These are phyloP conservation scores for Dynastes maya DNA, from an alignment of 2,888 invertebrate species.

Conservation along the genomic window DNA sequence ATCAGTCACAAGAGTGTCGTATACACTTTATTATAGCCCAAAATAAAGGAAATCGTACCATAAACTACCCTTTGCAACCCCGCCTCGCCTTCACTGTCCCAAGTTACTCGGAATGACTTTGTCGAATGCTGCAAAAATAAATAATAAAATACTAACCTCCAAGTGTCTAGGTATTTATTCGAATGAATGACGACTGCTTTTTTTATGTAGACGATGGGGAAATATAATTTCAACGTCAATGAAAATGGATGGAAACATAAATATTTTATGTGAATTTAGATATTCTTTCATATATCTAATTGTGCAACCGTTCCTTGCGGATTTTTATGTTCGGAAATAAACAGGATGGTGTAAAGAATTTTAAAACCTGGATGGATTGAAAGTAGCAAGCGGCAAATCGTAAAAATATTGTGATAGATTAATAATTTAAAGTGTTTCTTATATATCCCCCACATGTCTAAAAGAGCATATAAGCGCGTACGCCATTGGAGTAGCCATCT, in stretches of 20 bases:
- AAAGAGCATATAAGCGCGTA: too few species aligned
- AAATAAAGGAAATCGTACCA: constrained; percentile 65
- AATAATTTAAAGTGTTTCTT: constrained; percentile 51
- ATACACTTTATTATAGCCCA: constrained; percentile 65
- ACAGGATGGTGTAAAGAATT: constrained; percentile 52
- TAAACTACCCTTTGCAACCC: constrained; percentile 56
- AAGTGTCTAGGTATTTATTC: constrained; percentile 66
- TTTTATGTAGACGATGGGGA: constrained; percentile 61
- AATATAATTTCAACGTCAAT: constrained; percentile 66
- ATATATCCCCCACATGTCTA: not conserved
- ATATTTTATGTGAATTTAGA: constrained; percentile 65
- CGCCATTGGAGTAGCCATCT: too few species aligned
- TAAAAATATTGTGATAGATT: constrained; percentile 46
- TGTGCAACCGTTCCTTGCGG: constrained; percentile 55
- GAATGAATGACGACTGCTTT: constrained; percentile 65
- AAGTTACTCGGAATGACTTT: not conserved
- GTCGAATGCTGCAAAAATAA: constrained; percentile 61
- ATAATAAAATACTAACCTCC: constrained; percentile 61
- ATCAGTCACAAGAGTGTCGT: constrained; percentile 65
- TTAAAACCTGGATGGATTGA: constrained; percentile 35
- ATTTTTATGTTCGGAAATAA: constrained; percentile 55
- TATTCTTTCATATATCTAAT: constrained; percentile 61
- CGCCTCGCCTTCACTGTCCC: not conserved
- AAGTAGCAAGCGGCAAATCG: constrained; percentile 36
- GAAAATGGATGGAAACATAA: constrained; percentile 65